These are phyloP conservation scores for Drosophila rufa DNA, from an alignment of 1,140 invertebrate species.

Conservation along the genomic window DNA sequence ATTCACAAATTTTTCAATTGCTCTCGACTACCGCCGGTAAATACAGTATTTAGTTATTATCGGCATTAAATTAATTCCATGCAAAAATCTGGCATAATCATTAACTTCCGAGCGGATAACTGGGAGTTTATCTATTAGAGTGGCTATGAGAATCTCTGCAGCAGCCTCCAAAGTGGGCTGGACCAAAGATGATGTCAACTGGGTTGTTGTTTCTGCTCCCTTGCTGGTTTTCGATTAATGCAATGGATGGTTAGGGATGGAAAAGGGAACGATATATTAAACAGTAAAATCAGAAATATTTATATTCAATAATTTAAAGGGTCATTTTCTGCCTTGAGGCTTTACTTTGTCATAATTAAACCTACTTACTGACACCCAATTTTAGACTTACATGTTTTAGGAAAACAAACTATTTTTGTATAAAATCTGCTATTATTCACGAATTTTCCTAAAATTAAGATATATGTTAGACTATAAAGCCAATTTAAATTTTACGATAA, in stretches of 20 bases:
- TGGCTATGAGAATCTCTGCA: conserved; percentile 11
- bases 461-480: no score
- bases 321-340: fast-evolving
- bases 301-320: no score
- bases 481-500: no score
- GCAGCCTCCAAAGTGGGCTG: no score
- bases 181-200: conserved; percentile 46
- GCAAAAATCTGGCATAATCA: conserved; percentile 48
- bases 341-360: background rate
- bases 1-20: conserved; percentile 18
- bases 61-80: conserved; percentile 29
- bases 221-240: conserved; percentile 22
- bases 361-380: no score
- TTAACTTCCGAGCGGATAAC: conserved; percentile 38
- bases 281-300: no score
- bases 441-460: no score
- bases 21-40: background rate
- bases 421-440: no score
- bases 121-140: conserved; percentile 34
- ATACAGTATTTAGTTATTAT: conserved; percentile 24
- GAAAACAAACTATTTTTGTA: no score
- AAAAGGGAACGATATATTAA: background rate
- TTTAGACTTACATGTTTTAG: no score
- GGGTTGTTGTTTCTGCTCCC: conserved; percentile 2
- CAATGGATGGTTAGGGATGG: background rate